Evolutionary conservation across 2,888 invertebrate species (phyloP).

Genomic region (Drosophila quinaria): DNA sequence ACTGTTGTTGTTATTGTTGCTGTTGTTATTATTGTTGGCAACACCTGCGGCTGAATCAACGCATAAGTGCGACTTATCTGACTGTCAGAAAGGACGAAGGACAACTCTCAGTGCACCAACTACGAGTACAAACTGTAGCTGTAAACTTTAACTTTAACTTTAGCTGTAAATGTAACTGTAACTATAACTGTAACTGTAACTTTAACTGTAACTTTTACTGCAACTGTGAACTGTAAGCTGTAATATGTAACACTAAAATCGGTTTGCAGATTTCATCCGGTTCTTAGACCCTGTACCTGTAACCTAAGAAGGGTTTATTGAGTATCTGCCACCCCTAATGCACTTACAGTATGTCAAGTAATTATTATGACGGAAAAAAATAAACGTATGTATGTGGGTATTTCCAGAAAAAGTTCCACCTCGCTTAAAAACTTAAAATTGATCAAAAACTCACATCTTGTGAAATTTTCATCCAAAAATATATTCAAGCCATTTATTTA

Average conservation of each 20-base stretch:
- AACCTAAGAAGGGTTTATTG: neutral
- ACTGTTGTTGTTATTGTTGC: too few relatives aligned
- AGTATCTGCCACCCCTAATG: neutral
- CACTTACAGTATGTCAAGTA: neutral
- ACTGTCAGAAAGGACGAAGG: constrained; percentile 6
- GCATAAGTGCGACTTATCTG: constrained; percentile 53
- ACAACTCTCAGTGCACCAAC: constrained; percentile 3
- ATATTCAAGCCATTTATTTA: too few relatives aligned
- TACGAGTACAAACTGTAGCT: constrained; percentile 1
- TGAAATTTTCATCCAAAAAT: too few relatives aligned
- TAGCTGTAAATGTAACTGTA: constrained; percentile 10
- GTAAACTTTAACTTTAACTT: constrained; percentile 18
- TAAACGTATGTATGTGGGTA: too few relatives aligned
- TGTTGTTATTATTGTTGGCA: constrained; percentile 2
- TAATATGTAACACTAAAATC: constrained; percentile 11
- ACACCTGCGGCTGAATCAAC: constrained; percentile 48
- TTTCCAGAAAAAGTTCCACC: too few relatives aligned
- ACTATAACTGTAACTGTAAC: constrained; percentile 11
- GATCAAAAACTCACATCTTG: too few relatives aligned
- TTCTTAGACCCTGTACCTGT: neutral
- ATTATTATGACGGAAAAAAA: too few relatives aligned
- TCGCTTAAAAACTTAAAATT: too few relatives aligned
- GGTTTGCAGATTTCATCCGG: constrained; percentile 10
- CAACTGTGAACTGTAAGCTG: constrained; percentile 1
- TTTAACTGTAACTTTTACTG: constrained; percentile 6